Evolutionary conservation across 1,140 invertebrate species (phyloP), one percentile per base, ranked within the genome.

Genomic region (Ips nitidus): DNA sequence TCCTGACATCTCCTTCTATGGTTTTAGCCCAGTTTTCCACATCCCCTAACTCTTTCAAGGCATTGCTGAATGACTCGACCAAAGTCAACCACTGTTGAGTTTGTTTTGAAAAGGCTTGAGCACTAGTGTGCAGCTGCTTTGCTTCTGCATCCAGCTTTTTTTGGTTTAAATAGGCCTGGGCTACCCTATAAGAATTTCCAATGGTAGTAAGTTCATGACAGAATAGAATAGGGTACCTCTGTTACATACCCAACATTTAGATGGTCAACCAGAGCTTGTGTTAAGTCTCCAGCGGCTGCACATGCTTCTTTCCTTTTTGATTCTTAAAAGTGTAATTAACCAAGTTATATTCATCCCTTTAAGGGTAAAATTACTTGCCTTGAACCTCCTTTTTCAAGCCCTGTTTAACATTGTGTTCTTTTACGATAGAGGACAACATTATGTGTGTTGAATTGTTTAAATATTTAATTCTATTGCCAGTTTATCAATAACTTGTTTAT

Each of bases 21-120:
- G 92, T 97, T 73, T 91, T 88, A 0, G 97, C 94, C 97, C 97
- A 99, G 82, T 98, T 98, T 81, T 99, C 95, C 4, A 98, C 96
- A 86, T 99, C 97, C 7, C 98, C 98, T 56, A 99, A 89, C 86
- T 99, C 97, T 86, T 99, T 99, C 0, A 99, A 81, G 1, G 95
- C 91, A 80, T 94, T 92, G 74, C 96, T 98, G 75, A 99, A 98
- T 66, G 91, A 92, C 80, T 99, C 96, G 2, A 99, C 92, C 41
- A 99, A 83, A 74, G 90, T 89, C 1, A 99, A 80, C 97, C 97
- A 99, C 75, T 97, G 94, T 74, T 95, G 90, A 2, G 95, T 98
- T 82, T 98, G 95, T 83, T 97, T 98, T 0, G 95, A 90, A 84
- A 99, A 98, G 78, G 94, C 94, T 36, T 91, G 90, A 8, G 96